Evolutionary conservation across 1,140 invertebrate genomes (phyloP).

Genomic region (Bombus superbus): DNA sequence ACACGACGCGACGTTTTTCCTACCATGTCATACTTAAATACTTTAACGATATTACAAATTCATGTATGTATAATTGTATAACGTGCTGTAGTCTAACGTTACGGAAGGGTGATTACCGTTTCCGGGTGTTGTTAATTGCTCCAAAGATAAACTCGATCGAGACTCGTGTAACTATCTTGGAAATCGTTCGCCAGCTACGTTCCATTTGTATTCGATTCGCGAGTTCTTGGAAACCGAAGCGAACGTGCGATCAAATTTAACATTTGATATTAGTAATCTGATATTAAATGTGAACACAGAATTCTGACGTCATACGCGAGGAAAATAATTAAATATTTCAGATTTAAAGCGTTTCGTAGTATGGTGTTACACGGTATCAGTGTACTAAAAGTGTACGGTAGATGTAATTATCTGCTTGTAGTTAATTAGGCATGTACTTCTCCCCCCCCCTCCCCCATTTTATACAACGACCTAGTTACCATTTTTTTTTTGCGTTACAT

Average conservation of each 20-base stretch:
- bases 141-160: not conserved
- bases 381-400: too few species aligned
- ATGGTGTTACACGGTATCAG: too few species aligned
- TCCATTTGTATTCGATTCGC: not conserved
- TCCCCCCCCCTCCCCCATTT: too few species aligned
- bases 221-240: not conserved
- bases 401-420: too few species aligned
- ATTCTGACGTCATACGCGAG: not conserved
- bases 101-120: not conserved
- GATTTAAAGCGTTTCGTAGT: not conserved
- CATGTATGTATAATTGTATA: not conserved
- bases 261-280: too few species aligned
- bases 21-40: not conserved
- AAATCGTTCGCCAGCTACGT: not conserved
- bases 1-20: not conserved
- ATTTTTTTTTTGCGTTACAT: too few species aligned
- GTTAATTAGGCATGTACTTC: too few species aligned
- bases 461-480: too few species aligned
- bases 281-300: not conserved
- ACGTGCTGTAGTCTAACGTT: not conserved
- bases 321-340: too few species aligned
- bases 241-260: too few species aligned
- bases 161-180: not conserved
- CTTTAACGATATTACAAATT: not conserved
- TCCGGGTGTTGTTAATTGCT: slow-evolving; percentile 4